Conservation (phyloP, 2,113 vertebrate species). For the Thamnophis sirtalis region DNA sequence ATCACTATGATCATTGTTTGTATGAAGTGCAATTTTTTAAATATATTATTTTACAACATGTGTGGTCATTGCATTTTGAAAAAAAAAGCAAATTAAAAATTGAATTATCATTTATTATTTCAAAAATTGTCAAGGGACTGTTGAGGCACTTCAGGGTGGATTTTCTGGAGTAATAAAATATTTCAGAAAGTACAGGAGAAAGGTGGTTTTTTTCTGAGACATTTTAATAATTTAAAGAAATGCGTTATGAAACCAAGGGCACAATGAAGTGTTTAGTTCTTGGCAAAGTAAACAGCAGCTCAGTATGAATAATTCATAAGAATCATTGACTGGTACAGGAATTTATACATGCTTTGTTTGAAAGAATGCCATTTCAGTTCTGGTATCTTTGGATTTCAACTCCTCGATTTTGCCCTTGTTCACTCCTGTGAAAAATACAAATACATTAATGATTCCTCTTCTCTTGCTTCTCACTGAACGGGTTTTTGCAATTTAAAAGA, state of each 20-base stretch:
- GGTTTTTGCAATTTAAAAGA: constrained; percentile 8
- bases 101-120: neutral
- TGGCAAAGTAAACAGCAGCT: constrained; percentile 23
- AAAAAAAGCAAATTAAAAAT: neutral
- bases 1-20: neutral
- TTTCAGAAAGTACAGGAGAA: neutral
- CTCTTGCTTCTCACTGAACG: neutral
- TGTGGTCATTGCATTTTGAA: neutral
- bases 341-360: neutral
- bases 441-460: constrained; percentile 17
- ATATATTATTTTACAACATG: neutral
- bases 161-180: neutral
- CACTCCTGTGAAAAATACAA: constrained; percentile 20
- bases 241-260: neutral
- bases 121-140: neutral
- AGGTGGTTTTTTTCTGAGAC: neutral
- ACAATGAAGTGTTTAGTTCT: constrained; percentile 1
- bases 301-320: neutral
- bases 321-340: constrained; percentile 10
- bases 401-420: constrained; percentile 7
- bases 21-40: neutral
- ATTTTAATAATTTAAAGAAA: neutral
- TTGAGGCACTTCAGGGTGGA: neutral
- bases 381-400: neutral
- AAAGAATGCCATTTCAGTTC: neutral